Percentiles rank a stretch among this genome's conserved stretches.
Evolutionary conservation across 1,140 invertebrate species (phyloP).

Genomic region (Heliconius hermathena): DNA sequence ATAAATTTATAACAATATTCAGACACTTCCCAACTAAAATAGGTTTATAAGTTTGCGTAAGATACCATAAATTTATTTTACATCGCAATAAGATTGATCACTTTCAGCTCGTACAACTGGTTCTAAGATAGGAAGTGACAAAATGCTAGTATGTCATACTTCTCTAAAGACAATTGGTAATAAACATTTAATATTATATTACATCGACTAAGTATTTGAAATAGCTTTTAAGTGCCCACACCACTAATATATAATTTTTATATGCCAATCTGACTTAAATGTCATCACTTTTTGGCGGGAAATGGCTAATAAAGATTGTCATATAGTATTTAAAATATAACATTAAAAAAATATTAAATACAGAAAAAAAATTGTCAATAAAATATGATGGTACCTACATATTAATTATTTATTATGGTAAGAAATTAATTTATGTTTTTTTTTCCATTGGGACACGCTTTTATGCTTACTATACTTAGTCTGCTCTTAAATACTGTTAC

Average conservation of each 20-base stretch:
- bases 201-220: background rate
- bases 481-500: too few species aligned
- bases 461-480: too few species aligned
- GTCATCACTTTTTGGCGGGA: too few species aligned
- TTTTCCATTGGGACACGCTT: background rate
- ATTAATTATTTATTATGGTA: background rate
- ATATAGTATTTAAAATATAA: too few species aligned
- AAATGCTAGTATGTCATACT: constrained; percentile 22
- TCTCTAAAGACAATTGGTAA: constrained; percentile 3
- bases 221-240: background rate
- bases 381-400: background rate
- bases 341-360: background rate
- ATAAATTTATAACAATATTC: background rate
- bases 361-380: background rate
- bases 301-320: too few species aligned
- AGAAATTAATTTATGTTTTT: background rate
- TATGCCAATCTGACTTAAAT: background rate
- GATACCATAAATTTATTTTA: constrained; percentile 22
- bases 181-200: constrained; percentile 20
- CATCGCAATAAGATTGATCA: constrained; percentile 38
- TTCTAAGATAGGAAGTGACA: constrained; percentile 42
- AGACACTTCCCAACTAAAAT: background rate
- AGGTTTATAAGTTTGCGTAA: constrained; percentile 17
- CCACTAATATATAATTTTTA: background rate
- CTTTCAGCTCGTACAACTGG: constrained; percentile 38